Conservation (phyloP, 1,140 invertebrate genomes). For the Drosophila athabasca region DNA sequence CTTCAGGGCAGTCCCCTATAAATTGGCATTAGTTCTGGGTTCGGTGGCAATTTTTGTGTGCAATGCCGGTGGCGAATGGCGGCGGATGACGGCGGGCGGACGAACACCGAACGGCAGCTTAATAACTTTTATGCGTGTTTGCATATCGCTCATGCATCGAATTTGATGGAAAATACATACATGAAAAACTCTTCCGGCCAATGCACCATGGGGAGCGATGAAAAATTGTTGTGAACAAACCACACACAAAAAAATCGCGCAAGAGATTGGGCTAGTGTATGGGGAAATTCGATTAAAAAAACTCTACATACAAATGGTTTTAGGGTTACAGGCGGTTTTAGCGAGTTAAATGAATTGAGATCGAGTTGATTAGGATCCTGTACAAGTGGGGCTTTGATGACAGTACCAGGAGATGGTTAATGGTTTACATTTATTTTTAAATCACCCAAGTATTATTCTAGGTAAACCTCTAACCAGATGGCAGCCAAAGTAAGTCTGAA, state of each 20-base stretch:
- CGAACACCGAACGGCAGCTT: slow-evolving; percentile 57
- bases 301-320: neutral
- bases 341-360: slow-evolving; percentile 3
- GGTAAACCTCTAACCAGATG: neutral
- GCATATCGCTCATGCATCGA: slow-evolving; percentile 64
- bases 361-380: slow-evolving; percentile 7
- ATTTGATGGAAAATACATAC: slow-evolving; percentile 55
- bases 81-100: too few relatives aligned
- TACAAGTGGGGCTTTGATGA: neutral
- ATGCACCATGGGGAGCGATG: slow-evolving; percentile 3
- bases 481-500: slow-evolving; percentile 4
- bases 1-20: slow-evolving; percentile 38
- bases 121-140: slow-evolving; percentile 81
- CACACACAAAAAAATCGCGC: slow-evolving; percentile 10
- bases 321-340: too few relatives aligned
- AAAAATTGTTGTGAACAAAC: slow-evolving; percentile 15
- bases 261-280: slow-evolving; percentile 21
- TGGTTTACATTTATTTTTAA: too few relatives aligned
- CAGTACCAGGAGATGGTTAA: too few relatives aligned
- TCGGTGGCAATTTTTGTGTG: slow-evolving; percentile 60
- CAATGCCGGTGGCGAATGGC: slow-evolving; percentile 39
- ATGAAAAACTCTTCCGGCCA: neutral
- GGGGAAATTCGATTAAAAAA: slow-evolving; percentile 33
- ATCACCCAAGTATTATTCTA: neutral
- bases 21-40: slow-evolving; percentile 71